A percentile compares a stretch with the other conserved stretches of the same genome.
These are phyloP conservation scores for Rhimphoctona megacephalus DNA, from an alignment of 2,888 invertebrate species.

Conservation along the genomic window DNA sequence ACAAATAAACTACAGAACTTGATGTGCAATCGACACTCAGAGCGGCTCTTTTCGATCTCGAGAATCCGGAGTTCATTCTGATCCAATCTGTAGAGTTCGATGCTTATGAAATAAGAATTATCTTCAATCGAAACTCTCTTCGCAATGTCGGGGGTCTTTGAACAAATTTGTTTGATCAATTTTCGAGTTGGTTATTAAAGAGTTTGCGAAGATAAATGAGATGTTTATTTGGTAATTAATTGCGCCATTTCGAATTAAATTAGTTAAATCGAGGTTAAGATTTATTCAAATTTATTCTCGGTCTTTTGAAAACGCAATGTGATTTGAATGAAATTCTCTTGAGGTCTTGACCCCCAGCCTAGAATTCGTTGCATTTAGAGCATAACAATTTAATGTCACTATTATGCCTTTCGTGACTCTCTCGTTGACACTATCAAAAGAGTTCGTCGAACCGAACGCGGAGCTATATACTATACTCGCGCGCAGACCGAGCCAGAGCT, in stretches of 20 bases:
- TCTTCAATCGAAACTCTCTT: neutral
- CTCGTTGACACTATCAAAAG: conserved; percentile 70
- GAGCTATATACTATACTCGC: conserved; percentile 31
- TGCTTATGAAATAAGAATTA: conserved; percentile 9
- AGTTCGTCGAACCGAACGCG: conserved; percentile 66
- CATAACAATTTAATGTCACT: conserved; percentile 53
- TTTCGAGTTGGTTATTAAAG: neutral
- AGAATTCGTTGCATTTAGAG: conserved; percentile 30
- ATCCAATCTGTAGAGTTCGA: neutral
- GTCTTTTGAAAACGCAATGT: neutral
- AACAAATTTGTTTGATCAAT: neutral
- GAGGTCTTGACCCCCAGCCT: conserved; percentile 33
- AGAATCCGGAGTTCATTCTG: neutral
- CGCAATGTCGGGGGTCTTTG: neutral
- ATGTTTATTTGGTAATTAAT: neutral
- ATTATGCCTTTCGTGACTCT: conserved; percentile 65
- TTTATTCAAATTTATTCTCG: neutral
- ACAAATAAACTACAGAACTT: conserved; percentile 23
- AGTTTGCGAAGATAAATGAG: neutral
- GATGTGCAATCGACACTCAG: conserved; percentile 26
- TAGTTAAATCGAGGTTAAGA: neutral
- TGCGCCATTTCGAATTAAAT: neutral
- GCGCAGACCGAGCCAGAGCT: conserved; percentile 16
- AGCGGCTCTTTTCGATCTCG: neutral
- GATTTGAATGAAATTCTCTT: neutral